A percentile compares a stretch with the other conserved stretches of the same genome.
Conservation (phyloP, 2,797 vertebrate genomes). For the Sciurus vulgaris region DNA sequence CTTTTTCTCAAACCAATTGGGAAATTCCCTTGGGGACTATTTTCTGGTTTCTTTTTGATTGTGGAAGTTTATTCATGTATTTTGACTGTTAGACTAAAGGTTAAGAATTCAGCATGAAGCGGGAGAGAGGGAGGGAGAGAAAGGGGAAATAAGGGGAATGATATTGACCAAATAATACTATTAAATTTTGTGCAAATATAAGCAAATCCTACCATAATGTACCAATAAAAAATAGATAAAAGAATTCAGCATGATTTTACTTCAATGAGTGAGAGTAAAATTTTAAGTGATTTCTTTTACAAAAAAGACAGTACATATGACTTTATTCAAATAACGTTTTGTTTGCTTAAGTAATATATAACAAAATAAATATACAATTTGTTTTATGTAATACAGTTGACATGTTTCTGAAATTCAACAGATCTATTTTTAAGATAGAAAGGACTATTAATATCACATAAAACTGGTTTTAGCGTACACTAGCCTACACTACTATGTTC, state of each 20-base stretch:
- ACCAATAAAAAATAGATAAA: neutral
- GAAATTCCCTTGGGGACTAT: neutral
- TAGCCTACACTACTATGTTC: neutral
- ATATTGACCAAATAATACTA: too few species aligned
- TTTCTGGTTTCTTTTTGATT: neutral
- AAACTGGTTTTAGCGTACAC: neutral
- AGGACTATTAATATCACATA: neutral
- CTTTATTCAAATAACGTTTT: neutral
- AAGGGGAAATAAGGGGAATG: too few species aligned
- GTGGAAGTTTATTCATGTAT: neutral
- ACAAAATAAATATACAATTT: neutral
- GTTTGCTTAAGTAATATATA: neutral
- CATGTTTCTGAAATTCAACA: constrained; percentile 24
- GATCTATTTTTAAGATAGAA: neutral
- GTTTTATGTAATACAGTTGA: neutral
- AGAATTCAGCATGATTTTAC: neutral
- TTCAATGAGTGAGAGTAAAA: neutral
- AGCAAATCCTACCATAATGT: too few species aligned
- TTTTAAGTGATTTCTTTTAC: neutral
- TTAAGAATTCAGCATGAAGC: neutral
- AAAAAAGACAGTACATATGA: neutral
- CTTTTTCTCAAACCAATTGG: neutral
- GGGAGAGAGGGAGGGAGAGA: too few species aligned
- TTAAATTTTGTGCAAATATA: too few species aligned
- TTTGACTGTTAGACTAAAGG: neutral